phyloP scores from a whole-genome alignment of 2,888 invertebrate species.

The Laothoe populi region DNA sequence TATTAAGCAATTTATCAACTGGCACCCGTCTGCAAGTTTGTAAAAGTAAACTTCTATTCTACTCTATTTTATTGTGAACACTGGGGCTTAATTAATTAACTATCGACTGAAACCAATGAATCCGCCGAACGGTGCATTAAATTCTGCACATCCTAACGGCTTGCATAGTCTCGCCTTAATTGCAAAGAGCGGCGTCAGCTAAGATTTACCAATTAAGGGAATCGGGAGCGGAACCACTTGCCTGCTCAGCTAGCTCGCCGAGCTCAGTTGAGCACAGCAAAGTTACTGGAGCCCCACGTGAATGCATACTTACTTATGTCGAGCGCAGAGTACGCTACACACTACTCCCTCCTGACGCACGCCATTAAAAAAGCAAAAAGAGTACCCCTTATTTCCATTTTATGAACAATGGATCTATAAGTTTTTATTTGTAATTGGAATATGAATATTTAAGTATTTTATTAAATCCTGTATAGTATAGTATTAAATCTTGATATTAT shows the following conservation, averaged over 20 bases:
- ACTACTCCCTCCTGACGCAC: conserved; percentile 33
- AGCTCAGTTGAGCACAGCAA: conserved; percentile 42
- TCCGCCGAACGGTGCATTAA: conserved; percentile 57
- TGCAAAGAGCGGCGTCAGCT: conserved; percentile 79
- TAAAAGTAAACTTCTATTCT: conserved; percentile 24
- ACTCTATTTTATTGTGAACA: conserved; percentile 37
- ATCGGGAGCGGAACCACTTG: conserved; percentile 73
- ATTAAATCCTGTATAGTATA: conserved; percentile 30
- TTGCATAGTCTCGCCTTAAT: conserved; percentile 69
- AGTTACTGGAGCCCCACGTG: conserved; percentile 30
- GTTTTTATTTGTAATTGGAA: conserved; percentile 34
- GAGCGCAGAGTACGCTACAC: conserved; percentile 32
- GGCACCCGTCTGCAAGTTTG: not conserved
- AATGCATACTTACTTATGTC: conserved; percentile 30
- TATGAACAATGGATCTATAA: conserved; percentile 34
- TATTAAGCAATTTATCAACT: not conserved
- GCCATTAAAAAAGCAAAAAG: conserved; percentile 40
- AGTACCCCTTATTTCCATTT: conserved; percentile 34
- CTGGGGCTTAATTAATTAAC: conserved; percentile 48
- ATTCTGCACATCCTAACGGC: conserved; percentile 57
- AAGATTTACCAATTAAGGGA: conserved; percentile 82
- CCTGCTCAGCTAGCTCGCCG: conserved; percentile 62
- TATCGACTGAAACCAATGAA: conserved; percentile 39
- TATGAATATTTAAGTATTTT: conserved; percentile 33
- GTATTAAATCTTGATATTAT: conserved; percentile 28